These are phyloP conservation scores for Pollenia amentaria DNA, from an alignment of 2,888 invertebrate genomes.

Conservation along the genomic window DNA sequence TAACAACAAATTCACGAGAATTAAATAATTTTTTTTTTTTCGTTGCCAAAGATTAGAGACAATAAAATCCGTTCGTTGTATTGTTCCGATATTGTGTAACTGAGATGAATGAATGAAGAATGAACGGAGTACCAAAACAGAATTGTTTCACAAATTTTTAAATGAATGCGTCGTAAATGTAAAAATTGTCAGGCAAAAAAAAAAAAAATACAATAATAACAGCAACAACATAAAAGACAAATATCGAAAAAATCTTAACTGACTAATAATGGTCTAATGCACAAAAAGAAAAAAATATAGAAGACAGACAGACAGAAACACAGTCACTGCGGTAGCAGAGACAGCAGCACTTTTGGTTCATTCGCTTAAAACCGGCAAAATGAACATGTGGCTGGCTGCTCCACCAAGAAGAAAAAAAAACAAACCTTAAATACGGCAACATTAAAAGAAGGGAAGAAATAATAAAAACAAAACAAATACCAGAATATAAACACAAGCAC, in stretches of 20 bases:
- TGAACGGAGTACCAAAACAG: slow-evolving; percentile 31
- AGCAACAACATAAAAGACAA: slow-evolving; percentile 38
- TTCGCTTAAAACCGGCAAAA: slow-evolving; percentile 58
- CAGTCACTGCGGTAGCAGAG: slow-evolving; percentile 5
- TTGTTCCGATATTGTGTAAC: slow-evolving; percentile 63
- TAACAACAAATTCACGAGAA: slow-evolving; percentile 18
- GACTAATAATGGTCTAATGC: slow-evolving; percentile 74
- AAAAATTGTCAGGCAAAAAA: slow-evolving; percentile 57
- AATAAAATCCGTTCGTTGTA: slow-evolving; percentile 55
- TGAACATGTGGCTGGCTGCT: slow-evolving; percentile 53
- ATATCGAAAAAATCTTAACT: slow-evolving; percentile 71
- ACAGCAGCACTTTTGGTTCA: slow-evolving; percentile 1
- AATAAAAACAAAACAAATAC: slow-evolving; percentile 51
- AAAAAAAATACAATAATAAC: slow-evolving; percentile 45
- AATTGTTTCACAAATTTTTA: slow-evolving; percentile 49
- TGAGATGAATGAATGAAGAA: slow-evolving; percentile 42
- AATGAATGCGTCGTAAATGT: slow-evolving; percentile 58
- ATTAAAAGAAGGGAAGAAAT: slow-evolving; percentile 49
- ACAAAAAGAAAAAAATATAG: slow-evolving; percentile 29
- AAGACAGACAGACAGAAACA: slow-evolving; percentile 32
- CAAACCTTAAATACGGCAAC: slow-evolving; percentile 25
- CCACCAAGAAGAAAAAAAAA: slow-evolving; percentile 5
- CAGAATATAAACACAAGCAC: slow-evolving; percentile 4
- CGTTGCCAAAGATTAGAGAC: slow-evolving; percentile 6
- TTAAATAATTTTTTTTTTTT: slow-evolving; percentile 7